Percentiles rank a stretch among this genome's conserved stretches.
phyloP scores from a whole-genome alignment of 2,888 invertebrate genomes.

The Amblyjoppa fuscipennis region DNA sequence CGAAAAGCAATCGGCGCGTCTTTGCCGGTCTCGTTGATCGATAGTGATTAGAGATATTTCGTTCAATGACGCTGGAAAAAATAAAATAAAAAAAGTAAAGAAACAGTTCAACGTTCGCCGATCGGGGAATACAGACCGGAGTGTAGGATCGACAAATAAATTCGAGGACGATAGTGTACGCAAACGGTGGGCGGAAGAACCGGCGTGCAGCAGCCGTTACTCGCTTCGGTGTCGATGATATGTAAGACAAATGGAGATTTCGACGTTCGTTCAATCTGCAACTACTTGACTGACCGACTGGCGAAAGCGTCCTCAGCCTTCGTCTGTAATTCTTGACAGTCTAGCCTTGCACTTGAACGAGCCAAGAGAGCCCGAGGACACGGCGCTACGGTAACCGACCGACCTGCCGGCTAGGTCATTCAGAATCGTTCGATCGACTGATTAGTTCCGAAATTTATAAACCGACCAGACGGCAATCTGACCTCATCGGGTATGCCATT shows the following conservation, averaged over 20 bases:
- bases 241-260: not conserved
- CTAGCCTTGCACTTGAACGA: slow-evolving; percentile 31
- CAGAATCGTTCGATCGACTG: slow-evolving; percentile 1
- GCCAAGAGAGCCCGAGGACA: slow-evolving; percentile 10
- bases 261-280: slow-evolving; percentile 19
- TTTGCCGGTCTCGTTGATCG: slow-evolving; percentile 5
- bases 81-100: not conserved
- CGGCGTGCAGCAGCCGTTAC: not conserved
- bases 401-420: slow-evolving; percentile 7
- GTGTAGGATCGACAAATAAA: not conserved
- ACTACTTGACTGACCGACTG: slow-evolving; percentile 32
- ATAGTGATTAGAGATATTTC: slow-evolving; percentile 19
- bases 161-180: not conserved
- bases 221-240: not conserved
- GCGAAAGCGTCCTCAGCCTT: not conserved
- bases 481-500: slow-evolving; percentile 17
- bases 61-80: slow-evolving; percentile 9
- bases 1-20: slow-evolving; percentile 18
- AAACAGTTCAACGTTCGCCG: slow-evolving; percentile 2
- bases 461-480: slow-evolving; percentile 33
- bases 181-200: not conserved
- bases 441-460: slow-evolving; percentile 38
- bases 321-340: slow-evolving; percentile 16
- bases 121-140: not conserved
- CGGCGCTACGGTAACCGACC: slow-evolving; percentile 30